Conservation (phyloP, 2,113 vertebrate genomes). For the Catharus minimus region DNA sequence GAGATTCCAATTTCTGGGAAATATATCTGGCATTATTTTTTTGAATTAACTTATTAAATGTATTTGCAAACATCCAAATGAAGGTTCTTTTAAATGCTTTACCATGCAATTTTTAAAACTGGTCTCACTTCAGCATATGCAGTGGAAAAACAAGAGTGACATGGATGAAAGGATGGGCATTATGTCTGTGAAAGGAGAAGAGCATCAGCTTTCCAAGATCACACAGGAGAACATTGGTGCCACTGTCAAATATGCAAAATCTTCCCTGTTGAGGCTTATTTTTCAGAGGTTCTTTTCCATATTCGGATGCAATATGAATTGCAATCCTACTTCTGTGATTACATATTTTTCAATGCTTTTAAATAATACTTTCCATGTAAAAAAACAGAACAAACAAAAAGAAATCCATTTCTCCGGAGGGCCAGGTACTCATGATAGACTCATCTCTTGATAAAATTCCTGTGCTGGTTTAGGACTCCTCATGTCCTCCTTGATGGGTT, state of each 20-base stretch:
- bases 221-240: neutral
- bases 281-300: neutral
- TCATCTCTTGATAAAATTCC: neutral
- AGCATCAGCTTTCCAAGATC: neutral
- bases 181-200: neutral
- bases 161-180: rapidly evolving
- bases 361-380: neutral
- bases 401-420: neutral
- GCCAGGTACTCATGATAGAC: too few species aligned
- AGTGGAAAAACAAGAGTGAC: neutral
- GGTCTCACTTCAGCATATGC: neutral
- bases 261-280: neutral
- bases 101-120: neutral
- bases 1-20: slow-evolving; percentile 42
- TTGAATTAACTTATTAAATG: slow-evolving; percentile 9
- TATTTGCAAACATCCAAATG: slow-evolving; percentile 47
- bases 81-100: slow-evolving; percentile 16
- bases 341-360: neutral
- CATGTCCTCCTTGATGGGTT: neutral
- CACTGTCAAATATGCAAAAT: neutral
- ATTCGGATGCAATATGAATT: neutral
- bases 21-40: slow-evolving; percentile 40
- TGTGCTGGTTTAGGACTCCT: neutral
- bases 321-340: neutral
- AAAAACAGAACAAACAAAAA: neutral